These are phyloP conservation scores for Micoletzkya japonica DNA, from an alignment of 2,888 invertebrate genomes.

Conservation along the genomic window DNA sequence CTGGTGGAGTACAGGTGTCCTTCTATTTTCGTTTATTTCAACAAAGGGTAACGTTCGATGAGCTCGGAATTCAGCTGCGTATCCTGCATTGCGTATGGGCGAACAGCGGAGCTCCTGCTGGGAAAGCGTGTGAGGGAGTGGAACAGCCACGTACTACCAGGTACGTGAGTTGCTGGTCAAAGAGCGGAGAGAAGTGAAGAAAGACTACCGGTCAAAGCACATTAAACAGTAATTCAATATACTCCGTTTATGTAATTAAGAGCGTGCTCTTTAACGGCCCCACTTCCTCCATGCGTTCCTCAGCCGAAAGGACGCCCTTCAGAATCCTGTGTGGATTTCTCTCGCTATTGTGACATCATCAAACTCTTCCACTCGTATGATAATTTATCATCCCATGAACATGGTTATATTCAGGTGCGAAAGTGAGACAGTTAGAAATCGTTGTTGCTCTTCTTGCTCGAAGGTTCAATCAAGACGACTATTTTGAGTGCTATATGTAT, in stretches of 20 bases:
- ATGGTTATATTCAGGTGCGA: slow-evolving; percentile 48
- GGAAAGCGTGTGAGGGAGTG: slow-evolving; percentile 74
- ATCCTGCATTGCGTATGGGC: slow-evolving; percentile 91
- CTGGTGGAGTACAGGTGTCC: slow-evolving; percentile 73
- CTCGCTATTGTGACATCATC: slow-evolving; percentile 61
- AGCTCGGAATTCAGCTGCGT: slow-evolving; percentile 74
- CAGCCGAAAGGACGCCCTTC: slow-evolving; percentile 32
- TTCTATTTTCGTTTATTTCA: neutral
- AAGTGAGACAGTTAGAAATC: slow-evolving; percentile 48
- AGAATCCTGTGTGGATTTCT: slow-evolving; percentile 54
- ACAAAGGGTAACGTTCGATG: slow-evolving; percentile 5
- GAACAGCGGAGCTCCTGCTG: slow-evolving; percentile 80
- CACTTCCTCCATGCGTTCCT: slow-evolving; percentile 15
- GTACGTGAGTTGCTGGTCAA: neutral
- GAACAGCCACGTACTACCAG: slow-evolving; percentile 23
- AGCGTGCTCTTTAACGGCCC: slow-evolving; percentile 10
- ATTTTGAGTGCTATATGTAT: no score
- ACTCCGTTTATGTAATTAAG: neutral
- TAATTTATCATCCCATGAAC: neutral
- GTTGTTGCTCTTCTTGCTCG: slow-evolving; percentile 51
- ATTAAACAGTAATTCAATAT: neutral
- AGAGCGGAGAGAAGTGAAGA: neutral
- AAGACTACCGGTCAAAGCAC: neutral
- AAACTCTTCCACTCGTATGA: slow-evolving; percentile 61
- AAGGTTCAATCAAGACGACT: no score